Evolutionary conservation across 2,797 vertebrate species (phyloP).

Genomic region (Psittacula echo): DNA sequence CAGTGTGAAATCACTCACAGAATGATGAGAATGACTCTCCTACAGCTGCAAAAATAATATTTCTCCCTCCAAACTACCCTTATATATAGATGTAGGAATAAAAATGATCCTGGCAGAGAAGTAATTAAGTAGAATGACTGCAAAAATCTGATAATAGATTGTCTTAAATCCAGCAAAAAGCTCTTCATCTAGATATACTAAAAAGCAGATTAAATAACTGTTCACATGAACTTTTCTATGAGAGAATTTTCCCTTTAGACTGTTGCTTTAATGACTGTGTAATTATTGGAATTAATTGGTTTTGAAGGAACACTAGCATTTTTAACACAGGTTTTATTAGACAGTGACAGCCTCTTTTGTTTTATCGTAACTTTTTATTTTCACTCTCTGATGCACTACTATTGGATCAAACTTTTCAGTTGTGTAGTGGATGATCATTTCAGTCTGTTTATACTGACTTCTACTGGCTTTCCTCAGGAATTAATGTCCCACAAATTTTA

Average conservation of each 20-base stretch:
- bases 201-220: constrained; percentile 51
- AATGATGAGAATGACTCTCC: not conserved
- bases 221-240: not conserved
- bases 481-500: not conserved
- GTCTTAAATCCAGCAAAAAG: constrained; percentile 29
- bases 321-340: not conserved
- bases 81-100: not conserved
- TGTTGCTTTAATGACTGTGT: constrained; percentile 29
- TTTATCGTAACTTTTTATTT: not conserved
- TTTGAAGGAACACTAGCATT: constrained; percentile 17
- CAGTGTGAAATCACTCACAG: not conserved
- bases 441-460: not conserved
- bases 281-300: constrained; percentile 21
- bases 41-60: not conserved
- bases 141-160: constrained; percentile 17
- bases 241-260: constrained; percentile 25
- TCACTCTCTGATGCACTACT: not conserved
- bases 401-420: not conserved
- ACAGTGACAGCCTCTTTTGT: not conserved
- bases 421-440: not conserved
- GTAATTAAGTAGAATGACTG: constrained; percentile 47
- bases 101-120: not conserved
- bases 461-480: not conserved
- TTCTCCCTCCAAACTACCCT: not conserved
- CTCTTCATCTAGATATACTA: constrained; percentile 5